A percentile compares a stretch with the other conserved stretches of the same genome.
These are phyloP conservation scores for Channa maculata DNA, from an alignment of 2,113 vertebrate species.

Conservation along the genomic window DNA sequence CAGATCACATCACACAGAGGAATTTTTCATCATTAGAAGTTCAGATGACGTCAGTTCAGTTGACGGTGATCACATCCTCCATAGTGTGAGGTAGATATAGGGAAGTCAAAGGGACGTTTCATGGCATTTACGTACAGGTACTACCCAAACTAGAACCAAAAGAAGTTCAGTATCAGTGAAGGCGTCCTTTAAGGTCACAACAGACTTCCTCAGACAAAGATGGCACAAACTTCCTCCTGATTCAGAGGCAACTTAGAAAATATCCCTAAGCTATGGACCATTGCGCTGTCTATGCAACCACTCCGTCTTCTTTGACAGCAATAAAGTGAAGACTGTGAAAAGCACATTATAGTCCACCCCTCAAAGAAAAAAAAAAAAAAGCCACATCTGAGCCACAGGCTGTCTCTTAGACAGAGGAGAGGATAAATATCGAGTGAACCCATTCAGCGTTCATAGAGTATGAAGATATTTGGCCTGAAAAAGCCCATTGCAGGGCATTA, in stretches of 20 bases:
- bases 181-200: slow-evolving; percentile 9
- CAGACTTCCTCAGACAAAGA: slow-evolving; percentile 24
- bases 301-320: slow-evolving; percentile 73
- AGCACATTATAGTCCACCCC: slow-evolving; percentile 58
- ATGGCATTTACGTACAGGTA: no score
- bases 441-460: slow-evolving; percentile 55
- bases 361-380: slow-evolving; percentile 32
- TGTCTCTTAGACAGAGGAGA: slow-evolving; percentile 45
- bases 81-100: no score
- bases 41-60: no score
- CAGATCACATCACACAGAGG: no score
- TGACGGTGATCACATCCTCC: no score
- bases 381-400: slow-evolving; percentile 62
- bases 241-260: slow-evolving; percentile 52
- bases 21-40: no score
- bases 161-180: not conserved
- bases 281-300: slow-evolving; percentile 60
- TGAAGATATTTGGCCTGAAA: slow-evolving; percentile 48
- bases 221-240: slow-evolving; percentile 25
- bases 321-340: slow-evolving; percentile 71
- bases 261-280: slow-evolving; percentile 58
- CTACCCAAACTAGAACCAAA: no score
- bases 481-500: slow-evolving; percentile 14
- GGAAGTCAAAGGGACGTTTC: no score
- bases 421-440: slow-evolving; percentile 53